A percentile compares a stretch with the other conserved stretches of the same genome.
phyloP scores from a whole-genome alignment of 30 jellyfish, hydroid and myxozoan species.

The Hydractinia echinata region DNA sequence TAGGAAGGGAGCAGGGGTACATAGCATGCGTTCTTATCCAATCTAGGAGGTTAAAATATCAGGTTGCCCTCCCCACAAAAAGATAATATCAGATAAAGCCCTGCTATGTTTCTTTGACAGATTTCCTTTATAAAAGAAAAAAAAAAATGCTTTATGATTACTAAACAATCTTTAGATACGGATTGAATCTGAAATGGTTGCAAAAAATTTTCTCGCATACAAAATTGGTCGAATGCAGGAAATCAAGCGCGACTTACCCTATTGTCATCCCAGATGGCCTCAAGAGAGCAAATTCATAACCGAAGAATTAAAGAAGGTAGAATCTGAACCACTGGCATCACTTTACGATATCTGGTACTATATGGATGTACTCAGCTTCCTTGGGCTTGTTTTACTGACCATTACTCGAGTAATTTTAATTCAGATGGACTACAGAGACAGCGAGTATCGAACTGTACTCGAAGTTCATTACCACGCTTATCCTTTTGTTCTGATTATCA shows the following conservation, averaged over 20 bases:
- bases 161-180: slow-evolving; percentile 2
- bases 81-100: too few species aligned
- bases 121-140: too few species aligned
- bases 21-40: too few species aligned
- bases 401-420: slow-evolving; percentile 29
- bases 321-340: slow-evolving; percentile 28
- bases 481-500: slow-evolving; percentile 72
- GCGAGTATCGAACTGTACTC: not conserved
- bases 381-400: slow-evolving; percentile 25
- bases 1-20: too few species aligned
- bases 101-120: too few species aligned
- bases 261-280: slow-evolving; percentile 62
- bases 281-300: slow-evolving; percentile 29
- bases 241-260: slow-evolving; percentile 29
- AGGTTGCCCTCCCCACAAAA: too few species aligned
- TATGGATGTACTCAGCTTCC: slow-evolving; percentile 20
- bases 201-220: not conserved
- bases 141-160: too few species aligned
- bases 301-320: slow-evolving; percentile 27
- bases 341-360: slow-evolving; percentile 31
- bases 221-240: slow-evolving; percentile 29
- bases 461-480: slow-evolving; percentile 35
- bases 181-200: slow-evolving; percentile 20
- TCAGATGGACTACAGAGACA: not conserved
- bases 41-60: too few species aligned